Percentiles rank a stretch among this genome's conserved stretches.
Evolutionary conservation across 1,140 invertebrate genomes (phyloP).

Genomic region (Pomacea maculata): DNA sequence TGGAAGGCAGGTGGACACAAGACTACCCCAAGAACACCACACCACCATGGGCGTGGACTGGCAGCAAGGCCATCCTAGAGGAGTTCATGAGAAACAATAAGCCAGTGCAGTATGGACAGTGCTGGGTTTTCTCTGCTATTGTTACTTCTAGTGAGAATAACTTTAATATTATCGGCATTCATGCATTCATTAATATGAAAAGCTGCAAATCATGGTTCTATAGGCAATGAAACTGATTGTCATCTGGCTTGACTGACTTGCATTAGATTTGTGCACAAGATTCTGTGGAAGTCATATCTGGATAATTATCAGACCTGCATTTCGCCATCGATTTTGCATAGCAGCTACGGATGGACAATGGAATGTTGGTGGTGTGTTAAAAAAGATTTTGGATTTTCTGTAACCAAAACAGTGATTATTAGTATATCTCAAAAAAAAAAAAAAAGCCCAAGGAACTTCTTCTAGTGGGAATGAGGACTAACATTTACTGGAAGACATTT

Average conservation of each 20-base stretch:
- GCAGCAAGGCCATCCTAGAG: slow-evolving; percentile 86
- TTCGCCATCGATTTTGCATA: too few species aligned
- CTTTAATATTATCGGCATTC: too few species aligned
- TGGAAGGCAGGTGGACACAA: slow-evolving; percentile 89
- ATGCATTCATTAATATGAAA: neutral
- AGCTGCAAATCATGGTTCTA: neutral
- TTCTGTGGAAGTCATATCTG: neutral
- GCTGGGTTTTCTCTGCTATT: slow-evolving; percentile 94
- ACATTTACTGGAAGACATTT: too few species aligned
- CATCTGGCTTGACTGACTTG: neutral
- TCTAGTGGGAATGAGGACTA: too few species aligned
- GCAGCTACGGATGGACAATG: too few species aligned
- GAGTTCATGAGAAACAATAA: slow-evolving; percentile 83
- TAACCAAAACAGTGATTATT: too few species aligned
- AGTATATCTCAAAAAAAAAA: too few species aligned
- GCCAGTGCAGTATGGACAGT: slow-evolving; percentile 93
- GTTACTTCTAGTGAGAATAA: slow-evolving; percentile 76
- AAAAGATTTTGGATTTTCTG: too few species aligned
- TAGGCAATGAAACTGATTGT: neutral
- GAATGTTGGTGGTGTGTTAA: too few species aligned
- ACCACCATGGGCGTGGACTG: slow-evolving; percentile 80
- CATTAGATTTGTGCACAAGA: neutral
- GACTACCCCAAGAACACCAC: slow-evolving; percentile 71
- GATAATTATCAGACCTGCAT: too few species aligned
- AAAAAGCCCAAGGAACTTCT: too few species aligned